Evolutionary conservation across 2,888 invertebrate genomes (phyloP).

Genomic region (Patella caerulea): DNA sequence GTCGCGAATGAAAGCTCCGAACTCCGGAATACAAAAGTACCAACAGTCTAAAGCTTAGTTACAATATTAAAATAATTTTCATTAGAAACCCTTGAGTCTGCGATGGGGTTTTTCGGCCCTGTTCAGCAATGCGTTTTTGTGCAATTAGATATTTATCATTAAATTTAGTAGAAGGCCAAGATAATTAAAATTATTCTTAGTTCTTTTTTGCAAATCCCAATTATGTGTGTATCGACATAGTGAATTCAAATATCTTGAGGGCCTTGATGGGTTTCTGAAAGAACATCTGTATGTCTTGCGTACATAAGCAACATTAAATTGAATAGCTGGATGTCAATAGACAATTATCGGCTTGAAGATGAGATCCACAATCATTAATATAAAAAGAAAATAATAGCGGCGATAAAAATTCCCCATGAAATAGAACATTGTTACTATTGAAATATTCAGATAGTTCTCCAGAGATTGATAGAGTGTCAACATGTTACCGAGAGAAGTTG

Average conservation of each 20-base stretch:
- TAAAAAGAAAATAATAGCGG: background rate
- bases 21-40: background rate
- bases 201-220: background rate
- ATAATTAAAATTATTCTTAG: background rate
- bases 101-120: background rate
- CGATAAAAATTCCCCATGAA: background rate
- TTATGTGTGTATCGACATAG: background rate
- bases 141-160: slow-evolving; percentile 4
- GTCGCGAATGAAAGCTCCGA: background rate
- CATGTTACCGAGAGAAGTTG: too few relatives aligned
- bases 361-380: background rate
- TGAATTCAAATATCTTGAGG: background rate
- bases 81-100: background rate
- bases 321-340: background rate
- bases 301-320: background rate
- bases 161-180: background rate
- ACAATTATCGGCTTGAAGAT: too few relatives aligned
- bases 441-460: slow-evolving; percentile 15
- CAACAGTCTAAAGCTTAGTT: background rate
- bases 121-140: background rate
- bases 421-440: slow-evolving; percentile 2
- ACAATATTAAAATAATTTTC: slow-evolving; percentile 1
- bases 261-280: background rate
- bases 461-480: background rate
- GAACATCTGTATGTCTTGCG: background rate